Evolutionary conservation across 2,888 invertebrate genomes (phyloP).

Genomic region (Hypselothyrea guttata): DNA sequence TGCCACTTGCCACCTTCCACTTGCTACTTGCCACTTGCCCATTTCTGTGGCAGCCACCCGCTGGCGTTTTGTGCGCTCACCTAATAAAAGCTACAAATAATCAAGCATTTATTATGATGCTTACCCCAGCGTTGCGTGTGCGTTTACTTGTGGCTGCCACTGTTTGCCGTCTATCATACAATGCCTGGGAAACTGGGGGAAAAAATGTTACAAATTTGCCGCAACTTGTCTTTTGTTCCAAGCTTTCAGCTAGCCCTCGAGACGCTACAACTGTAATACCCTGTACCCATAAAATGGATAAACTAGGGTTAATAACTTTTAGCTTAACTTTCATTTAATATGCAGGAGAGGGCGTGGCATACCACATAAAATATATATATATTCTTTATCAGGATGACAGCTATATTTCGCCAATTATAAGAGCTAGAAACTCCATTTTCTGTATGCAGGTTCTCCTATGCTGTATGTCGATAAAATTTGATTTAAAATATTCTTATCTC

Average conservation of each 20-base stretch:
- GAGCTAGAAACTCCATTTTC: no score
- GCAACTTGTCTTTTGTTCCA: slow-evolving; percentile 53
- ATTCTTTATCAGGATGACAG: no score
- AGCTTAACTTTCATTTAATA: no score
- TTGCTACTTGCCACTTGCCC: slow-evolving; percentile 9
- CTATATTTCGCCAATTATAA: no score
- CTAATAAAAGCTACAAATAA: slow-evolving; percentile 73
- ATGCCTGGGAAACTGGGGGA: slow-evolving; percentile 24
- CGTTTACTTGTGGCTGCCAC: neutral
- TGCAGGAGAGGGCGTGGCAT: no score
- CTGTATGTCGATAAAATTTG: no score
- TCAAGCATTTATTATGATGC: slow-evolving; percentile 72
- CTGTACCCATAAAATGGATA: no score
- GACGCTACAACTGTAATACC: no score
- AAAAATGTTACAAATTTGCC: slow-evolving; percentile 40
- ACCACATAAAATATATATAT: no score
- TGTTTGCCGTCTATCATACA: slow-evolving; percentile 45
- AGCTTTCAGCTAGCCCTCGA: slow-evolving; percentile 40
- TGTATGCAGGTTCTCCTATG: no score
- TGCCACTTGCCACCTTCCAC: slow-evolving; percentile 1
- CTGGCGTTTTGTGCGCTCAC: slow-evolving; percentile 54
- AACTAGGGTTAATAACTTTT: no score
- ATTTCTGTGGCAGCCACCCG: slow-evolving; percentile 39
- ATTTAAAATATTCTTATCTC: no score
- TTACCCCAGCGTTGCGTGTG: slow-evolving; percentile 18